Conservation (phyloP, 2,113 vertebrate species). For the Vidua macroura region DNA sequence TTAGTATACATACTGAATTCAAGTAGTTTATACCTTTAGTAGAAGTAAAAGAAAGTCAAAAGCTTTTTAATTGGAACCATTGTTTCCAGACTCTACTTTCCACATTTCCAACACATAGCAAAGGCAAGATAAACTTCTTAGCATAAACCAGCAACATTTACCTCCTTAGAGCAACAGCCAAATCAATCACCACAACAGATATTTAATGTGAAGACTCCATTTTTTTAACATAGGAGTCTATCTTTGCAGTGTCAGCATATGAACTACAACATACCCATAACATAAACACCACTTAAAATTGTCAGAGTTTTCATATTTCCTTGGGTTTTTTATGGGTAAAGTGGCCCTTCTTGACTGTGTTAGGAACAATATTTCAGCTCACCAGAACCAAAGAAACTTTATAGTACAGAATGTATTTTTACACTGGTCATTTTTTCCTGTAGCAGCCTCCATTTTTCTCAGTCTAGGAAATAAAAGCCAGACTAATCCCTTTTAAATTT, state of each 20-base stretch:
- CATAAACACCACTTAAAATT: background rate
- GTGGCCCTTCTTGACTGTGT: background rate
- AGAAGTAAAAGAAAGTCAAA: background rate
- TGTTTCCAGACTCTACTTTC: background rate
- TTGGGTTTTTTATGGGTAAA: background rate
- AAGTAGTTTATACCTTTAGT: background rate
- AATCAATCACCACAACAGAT: background rate
- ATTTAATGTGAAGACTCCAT: background rate
- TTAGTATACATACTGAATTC: background rate
- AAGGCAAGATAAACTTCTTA: background rate
- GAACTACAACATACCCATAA: background rate
- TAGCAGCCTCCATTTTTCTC: background rate
- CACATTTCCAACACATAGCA: background rate
- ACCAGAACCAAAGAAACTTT: background rate
- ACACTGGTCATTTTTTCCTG: background rate
- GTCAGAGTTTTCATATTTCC: background rate
- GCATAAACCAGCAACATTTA: background rate
- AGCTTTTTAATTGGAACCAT: background rate
- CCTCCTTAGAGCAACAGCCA: background rate
- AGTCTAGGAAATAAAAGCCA: background rate
- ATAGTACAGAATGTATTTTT: background rate
- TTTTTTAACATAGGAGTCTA: background rate
- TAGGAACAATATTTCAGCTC: background rate
- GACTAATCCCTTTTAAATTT: background rate
- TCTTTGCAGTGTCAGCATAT: background rate